Evolutionary conservation across 2,797 vertebrate species (phyloP).

Genomic region (Parambassis ranga): DNA sequence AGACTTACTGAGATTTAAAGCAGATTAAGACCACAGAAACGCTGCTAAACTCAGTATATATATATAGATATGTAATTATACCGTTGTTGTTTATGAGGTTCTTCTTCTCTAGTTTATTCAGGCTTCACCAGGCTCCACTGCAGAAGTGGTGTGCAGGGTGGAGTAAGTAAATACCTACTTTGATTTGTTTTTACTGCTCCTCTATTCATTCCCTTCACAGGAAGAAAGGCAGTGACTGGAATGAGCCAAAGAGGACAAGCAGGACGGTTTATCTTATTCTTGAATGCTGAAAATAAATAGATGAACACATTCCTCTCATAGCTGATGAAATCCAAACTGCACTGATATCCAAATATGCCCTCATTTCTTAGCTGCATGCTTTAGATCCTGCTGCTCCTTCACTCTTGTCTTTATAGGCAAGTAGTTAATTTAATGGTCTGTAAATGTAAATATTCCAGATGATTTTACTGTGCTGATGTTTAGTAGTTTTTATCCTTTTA

Average conservation of each 20-base stretch:
- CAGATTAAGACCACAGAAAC: too few relatives aligned
- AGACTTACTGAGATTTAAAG: too few relatives aligned
- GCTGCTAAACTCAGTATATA: too few relatives aligned
- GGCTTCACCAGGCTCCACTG: not conserved
- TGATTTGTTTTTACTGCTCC: not conserved
- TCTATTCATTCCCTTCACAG: not conserved
- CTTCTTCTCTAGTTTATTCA: not conserved
- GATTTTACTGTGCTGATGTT: too few relatives aligned
- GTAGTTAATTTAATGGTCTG: too few relatives aligned
- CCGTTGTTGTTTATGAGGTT: constrained; percentile 30
- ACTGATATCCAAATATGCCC: not conserved
- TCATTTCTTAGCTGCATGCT: not conserved
- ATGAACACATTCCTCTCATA: not conserved
- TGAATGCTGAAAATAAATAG: not conserved
- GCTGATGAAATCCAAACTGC: not conserved
- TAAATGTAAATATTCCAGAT: too few relatives aligned
- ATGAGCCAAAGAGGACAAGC: not conserved
- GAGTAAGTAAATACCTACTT: not conserved
- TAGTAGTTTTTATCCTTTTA: too few relatives aligned
- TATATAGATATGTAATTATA: too few relatives aligned
- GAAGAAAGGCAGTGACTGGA: not conserved
- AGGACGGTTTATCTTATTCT: not conserved
- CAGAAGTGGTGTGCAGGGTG: not conserved
- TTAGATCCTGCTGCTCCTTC: not conserved
- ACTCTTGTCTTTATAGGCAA: too few relatives aligned